Conservation (phyloP, 2,113 vertebrate genomes). For the Romanogobio albipinnatus region DNA sequence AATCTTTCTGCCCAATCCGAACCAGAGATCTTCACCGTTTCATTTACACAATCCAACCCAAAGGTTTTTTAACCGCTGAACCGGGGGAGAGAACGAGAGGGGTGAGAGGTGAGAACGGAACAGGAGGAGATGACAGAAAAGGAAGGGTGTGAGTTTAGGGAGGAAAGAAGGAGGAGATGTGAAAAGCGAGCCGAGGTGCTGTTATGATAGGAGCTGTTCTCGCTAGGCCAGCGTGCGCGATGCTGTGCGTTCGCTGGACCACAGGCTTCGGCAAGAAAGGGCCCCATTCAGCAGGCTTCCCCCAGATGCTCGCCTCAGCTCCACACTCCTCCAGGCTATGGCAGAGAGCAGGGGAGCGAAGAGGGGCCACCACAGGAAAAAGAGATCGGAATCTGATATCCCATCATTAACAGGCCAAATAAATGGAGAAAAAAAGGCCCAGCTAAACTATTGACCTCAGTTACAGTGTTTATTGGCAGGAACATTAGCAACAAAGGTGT, state of each 20-base stretch:
- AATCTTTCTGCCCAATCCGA: slow-evolving; percentile 52
- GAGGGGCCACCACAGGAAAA: slow-evolving; percentile 69
- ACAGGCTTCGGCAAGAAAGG: slow-evolving; percentile 69
- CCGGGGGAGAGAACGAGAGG: not conserved
- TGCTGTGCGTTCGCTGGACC: slow-evolving; percentile 64
- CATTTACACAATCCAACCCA: slow-evolving; percentile 48
- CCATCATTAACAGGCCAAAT: slow-evolving; percentile 78
- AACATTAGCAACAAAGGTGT: slow-evolving; percentile 64
- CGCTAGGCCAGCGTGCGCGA: not conserved
- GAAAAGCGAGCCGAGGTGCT: slow-evolving; percentile 12
- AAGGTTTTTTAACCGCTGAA: slow-evolving; percentile 23
- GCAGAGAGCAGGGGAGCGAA: slow-evolving; percentile 56
- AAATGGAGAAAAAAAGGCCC: slow-evolving; percentile 71
- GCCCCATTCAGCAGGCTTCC: slow-evolving; percentile 63
- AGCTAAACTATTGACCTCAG: slow-evolving; percentile 63
- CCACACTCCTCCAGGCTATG: slow-evolving; percentile 74
- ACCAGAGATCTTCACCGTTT: slow-evolving; percentile 41
- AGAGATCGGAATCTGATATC: slow-evolving; percentile 79
- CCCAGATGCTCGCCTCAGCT: slow-evolving; percentile 61
- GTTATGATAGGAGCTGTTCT: slow-evolving; percentile 44
- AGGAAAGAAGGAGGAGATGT: not conserved
- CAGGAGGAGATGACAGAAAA: slow-evolving; percentile 21
- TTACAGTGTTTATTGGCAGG: slow-evolving; percentile 65
- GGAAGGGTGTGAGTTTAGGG: slow-evolving; percentile 44
- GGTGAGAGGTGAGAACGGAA: slow-evolving; percentile 39